phyloP scores from a whole-genome alignment of 2,797 vertebrate genomes.

The Peromyscus aztecus region DNA sequence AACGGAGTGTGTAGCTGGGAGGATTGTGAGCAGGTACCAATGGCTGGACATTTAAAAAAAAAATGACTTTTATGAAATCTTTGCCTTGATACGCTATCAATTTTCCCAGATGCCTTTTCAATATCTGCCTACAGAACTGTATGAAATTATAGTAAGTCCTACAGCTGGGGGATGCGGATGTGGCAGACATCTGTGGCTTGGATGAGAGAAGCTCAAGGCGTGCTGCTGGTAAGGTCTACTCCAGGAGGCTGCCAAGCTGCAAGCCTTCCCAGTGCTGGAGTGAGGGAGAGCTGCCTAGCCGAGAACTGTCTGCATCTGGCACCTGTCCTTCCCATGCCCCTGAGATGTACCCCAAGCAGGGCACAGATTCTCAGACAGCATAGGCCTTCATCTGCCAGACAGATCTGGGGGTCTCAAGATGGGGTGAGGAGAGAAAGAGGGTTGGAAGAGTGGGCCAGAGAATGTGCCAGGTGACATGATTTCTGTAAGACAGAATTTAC shows the following conservation, averaged over 20 bases:
- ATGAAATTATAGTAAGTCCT: constrained; percentile 81
- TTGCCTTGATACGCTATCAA: constrained; percentile 83
- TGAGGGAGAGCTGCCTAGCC: neutral
- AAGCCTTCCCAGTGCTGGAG: neutral
- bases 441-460: neutral
- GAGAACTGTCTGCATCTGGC: neutral
- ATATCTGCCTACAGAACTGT: constrained; percentile 84
- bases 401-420: neutral
- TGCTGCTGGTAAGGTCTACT: neutral
- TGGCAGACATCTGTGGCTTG: constrained; percentile 39
- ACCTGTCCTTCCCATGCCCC: too few species aligned
- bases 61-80: constrained; percentile 83
- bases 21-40: constrained; percentile 48
- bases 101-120: constrained; percentile 85
- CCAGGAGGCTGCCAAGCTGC: neutral
- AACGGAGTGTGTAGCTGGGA: neutral
- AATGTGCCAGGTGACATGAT: neutral
- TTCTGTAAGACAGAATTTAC: neutral
- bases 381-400: neutral
- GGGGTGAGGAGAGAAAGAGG: neutral
- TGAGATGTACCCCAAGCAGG: neutral
- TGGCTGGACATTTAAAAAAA: constrained; percentile 77
- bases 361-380: neutral
- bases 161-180: constrained; percentile 57
- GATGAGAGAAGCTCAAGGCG: constrained; percentile 11